Evolutionary conservation across 2,113 vertebrate species (phyloP), one percentile per base, ranked within the genome.

Genomic region (Tychaedon coryphoeus): DNA sequence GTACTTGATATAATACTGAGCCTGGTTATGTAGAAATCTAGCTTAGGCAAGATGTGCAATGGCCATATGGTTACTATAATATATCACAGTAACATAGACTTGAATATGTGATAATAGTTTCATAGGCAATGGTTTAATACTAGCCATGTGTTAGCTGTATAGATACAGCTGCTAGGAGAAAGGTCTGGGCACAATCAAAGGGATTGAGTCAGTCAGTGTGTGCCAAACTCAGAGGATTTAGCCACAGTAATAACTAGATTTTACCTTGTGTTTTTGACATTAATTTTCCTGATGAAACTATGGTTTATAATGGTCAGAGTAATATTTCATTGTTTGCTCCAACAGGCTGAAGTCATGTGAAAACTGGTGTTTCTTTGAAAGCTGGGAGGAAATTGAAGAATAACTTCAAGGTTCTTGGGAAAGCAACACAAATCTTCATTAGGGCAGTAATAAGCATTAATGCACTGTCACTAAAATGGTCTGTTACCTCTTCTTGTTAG

Each of bases 391-490:
- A 97, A 96, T 82, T 64, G 19, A 95, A 95, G 93, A 96, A 91
- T 95, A 95, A 45, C 73, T 95, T 83, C 79, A 90, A 95, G 58
- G 67, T 95, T 93, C 95, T 96, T 95, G 93, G 82, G 96, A 96
- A 96, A 96, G 86, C 81, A 96, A 95, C 93, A 97, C 97, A 96
- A 96, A 98, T 98, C 96, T 97, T 97, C 95, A 97, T 97, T 97
- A 97, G 77, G 71, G 43, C 40, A 83, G 72, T 97, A 97, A 97
- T 96, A 96, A 97, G 92, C 95, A 96, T 95, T 97, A 97, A 97
- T 97, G 86, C 89, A 92, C 92, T 98, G 95, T 93, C 97, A 97
- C 97, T 94, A 94, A 97, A 97, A 96, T 88, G 95, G 73, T 93
- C 91, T 96, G 97, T 95, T 96, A 96, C 92, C 81, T 96, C 94